Percentiles rank a stretch among this genome's conserved stretches.
These are phyloP conservation scores for Cecropterus lyciades DNA, from an alignment of 1,140 invertebrate genomes.

Conservation along the genomic window DNA sequence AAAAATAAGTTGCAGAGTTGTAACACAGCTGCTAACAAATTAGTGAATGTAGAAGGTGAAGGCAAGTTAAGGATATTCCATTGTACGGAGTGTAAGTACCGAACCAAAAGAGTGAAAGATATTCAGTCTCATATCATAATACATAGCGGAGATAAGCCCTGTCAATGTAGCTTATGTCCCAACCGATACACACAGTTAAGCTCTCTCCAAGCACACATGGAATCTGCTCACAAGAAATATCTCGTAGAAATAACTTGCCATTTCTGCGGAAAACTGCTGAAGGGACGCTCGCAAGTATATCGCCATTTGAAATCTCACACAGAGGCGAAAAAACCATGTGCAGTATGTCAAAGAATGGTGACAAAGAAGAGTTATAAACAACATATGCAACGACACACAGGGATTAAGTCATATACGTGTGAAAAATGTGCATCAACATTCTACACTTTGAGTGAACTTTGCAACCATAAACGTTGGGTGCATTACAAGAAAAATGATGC, in stretches of 20 bases:
- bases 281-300: conserved; percentile 53
- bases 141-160: conserved; percentile 63
- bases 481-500: conserved; percentile 50
- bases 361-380: conserved; percentile 36
- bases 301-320: conserved; percentile 59
- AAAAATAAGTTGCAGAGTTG: conserved; percentile 50
- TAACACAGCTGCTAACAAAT: conserved; percentile 35
- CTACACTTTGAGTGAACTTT: conserved; percentile 59
- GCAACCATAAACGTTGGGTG: conserved; percentile 58
- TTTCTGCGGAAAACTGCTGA: conserved; percentile 60
- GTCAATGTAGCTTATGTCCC: conserved; percentile 55
- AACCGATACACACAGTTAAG: conserved; percentile 58
- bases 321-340: conserved; percentile 46
- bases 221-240: conserved; percentile 54
- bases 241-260: conserved; percentile 60
- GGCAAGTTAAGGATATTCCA: conserved; percentile 59
- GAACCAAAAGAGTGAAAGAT: conserved; percentile 53
- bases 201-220: conserved; percentile 57
- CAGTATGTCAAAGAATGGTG: conserved; percentile 60
- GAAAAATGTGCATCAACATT: conserved; percentile 63
- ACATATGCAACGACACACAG: conserved; percentile 65
- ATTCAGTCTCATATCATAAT: conserved; percentile 55
- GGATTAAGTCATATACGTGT: conserved; percentile 60
- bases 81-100: conserved; percentile 63
- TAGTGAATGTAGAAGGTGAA: conserved; percentile 54